Evolutionary conservation across 2,888 invertebrate species (phyloP), one percentile per base, ranked within the genome.

Genomic region (Sinhomidia bicolor): DNA sequence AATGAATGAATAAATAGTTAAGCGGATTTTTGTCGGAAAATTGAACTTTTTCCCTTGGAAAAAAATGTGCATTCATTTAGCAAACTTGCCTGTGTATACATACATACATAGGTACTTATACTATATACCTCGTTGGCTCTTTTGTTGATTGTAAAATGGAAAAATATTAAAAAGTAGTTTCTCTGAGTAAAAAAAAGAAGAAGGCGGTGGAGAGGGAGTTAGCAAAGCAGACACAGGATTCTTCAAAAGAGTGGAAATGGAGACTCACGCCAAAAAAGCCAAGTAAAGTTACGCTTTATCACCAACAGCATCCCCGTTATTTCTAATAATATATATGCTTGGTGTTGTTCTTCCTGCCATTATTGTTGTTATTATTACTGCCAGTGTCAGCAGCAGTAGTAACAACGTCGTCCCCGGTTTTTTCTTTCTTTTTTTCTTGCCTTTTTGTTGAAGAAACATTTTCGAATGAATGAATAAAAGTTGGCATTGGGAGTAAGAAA

Each of bases 11-110:
- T 85, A 71, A 79, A 65, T 86, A 80, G 71, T 79, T 68, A 86
- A 86, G 86, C 71, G 71, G 80, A 86, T 80, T 86, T 86, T 80
- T 86, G 71, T 86, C 71, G 71, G 80, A 14, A 80, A 86, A 86
- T 86, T 86, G 86, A 80, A 86, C 80, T 79, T 79, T 79, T 32
- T 68, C 51, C 41, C n/a, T n/a, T n/a, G n/a, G n/a, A n/a, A n/a
- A 65, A 47, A 65, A 65, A 51, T 65, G 57, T 41, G 62, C 54
- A 36, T 57, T 17, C 47, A 51, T 47, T 51, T 74, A 54, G 23
- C 29, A 71, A 54, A 32, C 54, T 36, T 32, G 23, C 57, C 29
- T 57, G 80, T 41, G 41, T 68, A n/a, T n/a, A n/a, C n/a, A n/a
- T n/a, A n/a, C n/a, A n/a, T n/a, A n/a, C n/a, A n/a, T n/a, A n/a